Evolutionary conservation across 53 echinoderm and acorn worm genomes (phyloP).

Genomic region (Zoroaster sp.): DNA sequence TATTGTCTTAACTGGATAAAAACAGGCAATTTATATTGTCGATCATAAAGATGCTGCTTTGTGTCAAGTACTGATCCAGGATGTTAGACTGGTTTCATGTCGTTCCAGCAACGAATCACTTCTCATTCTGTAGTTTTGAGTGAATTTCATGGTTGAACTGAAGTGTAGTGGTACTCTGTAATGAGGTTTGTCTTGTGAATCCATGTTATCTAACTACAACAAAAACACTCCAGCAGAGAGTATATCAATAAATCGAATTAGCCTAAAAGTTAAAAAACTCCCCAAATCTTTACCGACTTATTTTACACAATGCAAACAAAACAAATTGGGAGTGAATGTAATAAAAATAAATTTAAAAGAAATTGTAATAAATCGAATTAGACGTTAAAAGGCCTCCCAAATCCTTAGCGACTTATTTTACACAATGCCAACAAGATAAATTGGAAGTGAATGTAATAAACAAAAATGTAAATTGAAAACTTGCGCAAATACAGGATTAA

Average conservation of each 20-base stretch:
- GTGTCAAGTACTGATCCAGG: background rate
- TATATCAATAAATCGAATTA: background rate
- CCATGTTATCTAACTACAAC: too few relatives aligned
- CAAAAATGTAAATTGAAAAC: background rate
- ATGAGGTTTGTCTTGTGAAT: too few relatives aligned
- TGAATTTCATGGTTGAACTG: too few relatives aligned
- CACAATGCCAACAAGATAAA: background rate
- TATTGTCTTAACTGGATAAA: background rate
- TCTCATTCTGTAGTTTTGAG: too few relatives aligned
- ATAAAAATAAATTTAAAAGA: background rate
- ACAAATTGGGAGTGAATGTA: background rate
- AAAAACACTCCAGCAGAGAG: too few relatives aligned
- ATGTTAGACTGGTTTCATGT: background rate
- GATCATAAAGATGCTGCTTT: background rate
- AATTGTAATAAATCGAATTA: background rate
- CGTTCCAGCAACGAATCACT: too few relatives aligned
- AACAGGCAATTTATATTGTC: constrained; percentile 14
- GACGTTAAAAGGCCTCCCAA: background rate
- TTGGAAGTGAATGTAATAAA: too few relatives aligned
- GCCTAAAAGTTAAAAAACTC: background rate
- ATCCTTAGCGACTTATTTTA: background rate
- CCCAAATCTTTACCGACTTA: background rate
- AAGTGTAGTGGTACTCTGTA: too few relatives aligned
- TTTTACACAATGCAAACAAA: background rate
- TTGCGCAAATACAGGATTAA: background rate